A percentile compares a stretch with the other conserved stretches of the same genome.
These are phyloP conservation scores for Limnephilus rhombicus DNA, from an alignment of 2,888 invertebrate species.

Conservation along the genomic window DNA sequence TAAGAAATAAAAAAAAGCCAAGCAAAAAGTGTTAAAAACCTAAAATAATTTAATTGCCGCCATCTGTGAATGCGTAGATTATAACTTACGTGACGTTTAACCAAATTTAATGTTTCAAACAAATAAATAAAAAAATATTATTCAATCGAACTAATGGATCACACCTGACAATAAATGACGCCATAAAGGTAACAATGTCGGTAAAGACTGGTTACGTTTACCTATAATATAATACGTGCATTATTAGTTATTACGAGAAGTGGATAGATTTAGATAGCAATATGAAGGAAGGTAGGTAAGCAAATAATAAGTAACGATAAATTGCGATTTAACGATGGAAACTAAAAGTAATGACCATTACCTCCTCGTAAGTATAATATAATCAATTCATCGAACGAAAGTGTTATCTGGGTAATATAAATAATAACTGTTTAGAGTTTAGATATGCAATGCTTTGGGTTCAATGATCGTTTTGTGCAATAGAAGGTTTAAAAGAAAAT, in stretches of 20 bases:
- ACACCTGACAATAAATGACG: neutral
- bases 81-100: too few species aligned
- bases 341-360: neutral
- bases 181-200: neutral
- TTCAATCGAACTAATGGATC: neutral
- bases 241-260: neutral
- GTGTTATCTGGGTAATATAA: neutral
- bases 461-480: too few species aligned
- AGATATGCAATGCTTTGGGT: neutral
- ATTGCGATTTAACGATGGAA: neutral
- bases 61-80: too few species aligned
- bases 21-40: too few species aligned
- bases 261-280: neutral
- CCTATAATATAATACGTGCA: neutral
- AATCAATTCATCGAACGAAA: neutral
- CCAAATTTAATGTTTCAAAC: too few species aligned
- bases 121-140: too few species aligned
- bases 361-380: neutral
- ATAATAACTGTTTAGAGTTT: neutral
- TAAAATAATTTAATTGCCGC: too few species aligned
- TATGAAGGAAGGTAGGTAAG: neutral
- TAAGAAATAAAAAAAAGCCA: too few species aligned
- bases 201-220: neutral
- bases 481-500: too few species aligned
- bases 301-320: neutral